Evolutionary conservation across 2,797 vertebrate species (phyloP).

Genomic region (Pipistrellus kuhlii): DNA sequence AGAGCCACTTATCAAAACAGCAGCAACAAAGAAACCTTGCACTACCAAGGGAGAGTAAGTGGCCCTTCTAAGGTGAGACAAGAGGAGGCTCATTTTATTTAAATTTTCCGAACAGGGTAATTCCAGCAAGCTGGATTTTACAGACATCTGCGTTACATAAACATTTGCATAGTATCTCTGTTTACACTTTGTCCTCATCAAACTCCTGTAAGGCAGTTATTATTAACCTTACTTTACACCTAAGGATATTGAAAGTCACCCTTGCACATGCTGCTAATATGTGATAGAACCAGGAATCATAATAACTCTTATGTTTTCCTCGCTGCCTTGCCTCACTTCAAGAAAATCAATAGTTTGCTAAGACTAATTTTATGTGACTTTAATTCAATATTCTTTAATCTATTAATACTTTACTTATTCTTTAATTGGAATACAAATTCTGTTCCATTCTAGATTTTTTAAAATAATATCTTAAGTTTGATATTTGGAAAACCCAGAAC

Average conservation of each 20-base stretch:
- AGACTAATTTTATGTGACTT: background rate
- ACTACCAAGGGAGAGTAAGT: background rate
- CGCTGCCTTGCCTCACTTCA: background rate
- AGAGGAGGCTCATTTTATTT: background rate
- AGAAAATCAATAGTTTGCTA: background rate
- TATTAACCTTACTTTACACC: background rate
- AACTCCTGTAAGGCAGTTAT: background rate
- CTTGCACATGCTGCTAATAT: background rate
- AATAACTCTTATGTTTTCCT: background rate
- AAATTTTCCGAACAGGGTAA: background rate
- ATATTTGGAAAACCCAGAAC: background rate
- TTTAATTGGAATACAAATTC: background rate
- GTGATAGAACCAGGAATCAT: background rate
- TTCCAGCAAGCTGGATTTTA: background rate
- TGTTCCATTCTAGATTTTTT: background rate
- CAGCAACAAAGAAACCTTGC: background rate
- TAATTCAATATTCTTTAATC: background rate
- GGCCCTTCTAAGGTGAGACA: background rate
- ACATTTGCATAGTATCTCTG: background rate
- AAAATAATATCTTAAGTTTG: background rate
- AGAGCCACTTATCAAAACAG: background rate
- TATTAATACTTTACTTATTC: background rate
- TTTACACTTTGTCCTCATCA: background rate
- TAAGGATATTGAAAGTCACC: background rate
- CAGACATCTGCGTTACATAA: background rate